Conservation (phyloP, 2,797 vertebrate genomes). For the Sibirionetta formosa region DNA sequence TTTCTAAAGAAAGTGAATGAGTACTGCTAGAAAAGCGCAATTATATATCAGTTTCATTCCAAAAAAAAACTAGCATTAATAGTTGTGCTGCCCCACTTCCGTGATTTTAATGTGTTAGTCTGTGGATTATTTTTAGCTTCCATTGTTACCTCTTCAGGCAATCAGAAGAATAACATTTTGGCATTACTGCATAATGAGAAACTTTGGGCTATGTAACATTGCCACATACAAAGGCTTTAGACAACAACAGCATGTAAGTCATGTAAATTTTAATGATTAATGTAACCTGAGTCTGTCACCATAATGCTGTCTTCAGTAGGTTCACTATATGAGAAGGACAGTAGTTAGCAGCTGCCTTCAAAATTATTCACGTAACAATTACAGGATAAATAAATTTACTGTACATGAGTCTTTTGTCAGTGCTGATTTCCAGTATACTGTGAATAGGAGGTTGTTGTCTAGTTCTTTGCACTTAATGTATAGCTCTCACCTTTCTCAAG, state of each 20-base stretch:
- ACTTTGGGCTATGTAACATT: neutral
- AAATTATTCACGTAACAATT: neutral
- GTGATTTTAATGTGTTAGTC: neutral
- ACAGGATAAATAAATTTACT: neutral
- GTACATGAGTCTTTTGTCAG: neutral
- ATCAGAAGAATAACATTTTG: neutral
- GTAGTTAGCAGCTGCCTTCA: neutral
- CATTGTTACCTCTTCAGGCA: neutral
- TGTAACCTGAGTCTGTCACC: neutral
- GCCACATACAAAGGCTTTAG: neutral
- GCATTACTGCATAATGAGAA: neutral
- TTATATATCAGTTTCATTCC: neutral
- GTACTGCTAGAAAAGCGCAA: neutral
- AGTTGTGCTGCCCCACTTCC: neutral
- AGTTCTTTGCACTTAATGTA: neutral
- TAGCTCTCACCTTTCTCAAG: neutral
- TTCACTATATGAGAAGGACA: neutral
- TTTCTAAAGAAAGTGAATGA: neutral
- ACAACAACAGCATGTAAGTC: neutral
- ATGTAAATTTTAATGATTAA: neutral
- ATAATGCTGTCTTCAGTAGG: neutral
- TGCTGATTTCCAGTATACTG: neutral
- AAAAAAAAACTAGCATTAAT: neutral
- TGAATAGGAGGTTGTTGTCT: neutral
- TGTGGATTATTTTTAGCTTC: neutral